Evolutionary conservation across 2,888 invertebrate genomes (phyloP), one percentile per base, ranked within the genome.

Genomic region (Helleia helle): DNA sequence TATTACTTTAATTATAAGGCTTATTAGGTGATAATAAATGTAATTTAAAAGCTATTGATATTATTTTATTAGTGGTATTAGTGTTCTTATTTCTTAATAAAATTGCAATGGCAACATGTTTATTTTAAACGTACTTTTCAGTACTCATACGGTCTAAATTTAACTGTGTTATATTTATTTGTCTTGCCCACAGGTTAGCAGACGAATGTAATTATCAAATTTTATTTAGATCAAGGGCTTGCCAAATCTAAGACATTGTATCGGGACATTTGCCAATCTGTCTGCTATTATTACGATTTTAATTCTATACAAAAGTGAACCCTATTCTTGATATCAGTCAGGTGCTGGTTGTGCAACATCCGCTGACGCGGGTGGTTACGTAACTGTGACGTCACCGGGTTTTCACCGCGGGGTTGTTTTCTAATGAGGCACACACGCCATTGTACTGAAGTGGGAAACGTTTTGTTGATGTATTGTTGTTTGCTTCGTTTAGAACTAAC

Each of bases 171-270:
- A n/a, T n/a, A n/a, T n/a, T n/a, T n/a, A n/a, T n/a, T n/a, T n/a
- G n/a, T n/a, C n/a, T n/a, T n/a, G n/a, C n/a, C n/a, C n/a, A n/a
- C n/a, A n/a, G n/a, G n/a, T n/a, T n/a, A 42, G 46, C 42, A 47
- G 48, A 49, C 44, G 34, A 4, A 22, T 34, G 18, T 34, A 18
- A 34, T 34, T 34, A 34, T 34, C 58, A 50, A 55, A 55, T 59
- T 58, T 56, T 56, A 75, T 66, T 65, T 65, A 67, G 81, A 69
- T 79, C 81, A 80, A 80, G 80, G 80, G 74, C 71, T 58, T 54
- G 60, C 58, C 58, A 55, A 64, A 70, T 57, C 57, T 71, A 71
- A 71, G 64, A 68, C 64, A 70, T 61, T 59, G 70, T 71, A 63
- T 67, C 64, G 59, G 67, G 81, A 79, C 62, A 59, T 62, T 59